phyloP scores from a whole-genome alignment of 2,113 vertebrate species.

The Odobenus rosmarus region DNA sequence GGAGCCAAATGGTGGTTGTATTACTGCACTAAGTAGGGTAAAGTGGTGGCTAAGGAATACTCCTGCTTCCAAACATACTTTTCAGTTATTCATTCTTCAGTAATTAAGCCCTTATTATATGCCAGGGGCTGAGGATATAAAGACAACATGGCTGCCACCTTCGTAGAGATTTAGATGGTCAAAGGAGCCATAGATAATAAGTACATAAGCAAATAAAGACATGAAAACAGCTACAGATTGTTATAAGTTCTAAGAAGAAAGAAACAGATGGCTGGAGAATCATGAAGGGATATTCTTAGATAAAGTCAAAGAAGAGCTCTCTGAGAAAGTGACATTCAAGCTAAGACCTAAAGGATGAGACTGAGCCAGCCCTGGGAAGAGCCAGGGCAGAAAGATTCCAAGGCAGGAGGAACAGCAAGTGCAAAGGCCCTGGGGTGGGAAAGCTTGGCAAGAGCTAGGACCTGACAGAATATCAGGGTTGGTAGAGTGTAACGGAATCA shows the following conservation, averaged over 20 bases:
- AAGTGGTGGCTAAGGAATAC: not conserved
- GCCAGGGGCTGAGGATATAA: not conserved
- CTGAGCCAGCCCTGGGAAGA: not conserved
- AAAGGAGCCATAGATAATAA: not conserved
- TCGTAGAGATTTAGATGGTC: not conserved
- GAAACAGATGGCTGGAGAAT: conserved; percentile 57
- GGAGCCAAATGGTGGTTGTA: not conserved
- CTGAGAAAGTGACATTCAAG: conserved; percentile 51
- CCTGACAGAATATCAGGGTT: not conserved
- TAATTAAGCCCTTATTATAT: not conserved
- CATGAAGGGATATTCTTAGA: conserved; percentile 43
- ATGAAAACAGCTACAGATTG: conserved; percentile 39
- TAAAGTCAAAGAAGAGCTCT: conserved; percentile 40
- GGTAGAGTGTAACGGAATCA: not conserved
- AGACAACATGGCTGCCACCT: not conserved
- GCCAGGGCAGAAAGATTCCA: not conserved
- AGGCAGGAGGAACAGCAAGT: not conserved
- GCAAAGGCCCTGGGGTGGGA: conserved; percentile 60
- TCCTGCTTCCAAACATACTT: not conserved
- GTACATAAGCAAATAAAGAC: conserved; percentile 29
- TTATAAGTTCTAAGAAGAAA: not conserved
- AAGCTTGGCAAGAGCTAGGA: not conserved
- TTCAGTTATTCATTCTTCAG: not conserved
- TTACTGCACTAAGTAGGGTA: not conserved
- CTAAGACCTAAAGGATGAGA: not conserved